phyloP scores from a whole-genome alignment of 2,888 invertebrate species.

The Caenorhabditis auriculariae region DNA sequence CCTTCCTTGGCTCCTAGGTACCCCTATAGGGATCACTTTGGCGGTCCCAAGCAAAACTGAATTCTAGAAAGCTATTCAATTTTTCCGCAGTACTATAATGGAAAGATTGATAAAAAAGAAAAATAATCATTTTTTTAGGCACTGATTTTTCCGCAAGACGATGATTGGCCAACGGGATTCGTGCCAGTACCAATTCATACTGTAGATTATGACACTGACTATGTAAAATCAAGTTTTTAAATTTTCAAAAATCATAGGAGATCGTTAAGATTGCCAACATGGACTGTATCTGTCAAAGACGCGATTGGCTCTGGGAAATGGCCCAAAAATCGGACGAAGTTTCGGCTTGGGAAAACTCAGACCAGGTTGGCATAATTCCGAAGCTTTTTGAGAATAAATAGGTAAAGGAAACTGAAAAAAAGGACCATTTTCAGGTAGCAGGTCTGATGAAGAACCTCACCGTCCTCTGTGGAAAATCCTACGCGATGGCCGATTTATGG shows the following conservation, averaged over 20 bases:
- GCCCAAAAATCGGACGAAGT: constrained; percentile 23
- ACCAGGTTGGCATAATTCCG: too few species aligned
- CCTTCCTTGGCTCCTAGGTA: too few species aligned
- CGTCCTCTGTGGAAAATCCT: constrained; percentile 9
- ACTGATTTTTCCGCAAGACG: constrained; percentile 12
- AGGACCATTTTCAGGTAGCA: constrained; percentile 8
- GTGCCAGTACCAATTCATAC: constrained; percentile 81
- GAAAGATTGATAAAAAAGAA: too few species aligned
- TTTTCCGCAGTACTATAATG: too few species aligned
- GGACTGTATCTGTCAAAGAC: constrained; percentile 28
- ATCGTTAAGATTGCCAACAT: constrained; percentile 32
- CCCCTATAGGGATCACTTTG: too few species aligned
- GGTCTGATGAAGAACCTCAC: constrained; percentile 12
- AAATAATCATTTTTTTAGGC: too few species aligned
- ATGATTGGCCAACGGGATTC: constrained; percentile 54
- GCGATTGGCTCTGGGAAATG: constrained; percentile 32
- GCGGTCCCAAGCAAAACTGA: too few species aligned
- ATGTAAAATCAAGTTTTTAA: constrained; percentile 45
- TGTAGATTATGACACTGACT: constrained; percentile 73
- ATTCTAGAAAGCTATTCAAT: too few species aligned
- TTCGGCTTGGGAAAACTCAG: constrained; percentile 12
- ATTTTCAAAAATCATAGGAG: background rate
- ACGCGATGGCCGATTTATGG: constrained; percentile 33
- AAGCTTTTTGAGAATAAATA: too few species aligned
- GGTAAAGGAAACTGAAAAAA: too few species aligned